Base-by-base conservation (phyloP, 1,140 invertebrate genomes). In the Caerostris darwini region DNA sequence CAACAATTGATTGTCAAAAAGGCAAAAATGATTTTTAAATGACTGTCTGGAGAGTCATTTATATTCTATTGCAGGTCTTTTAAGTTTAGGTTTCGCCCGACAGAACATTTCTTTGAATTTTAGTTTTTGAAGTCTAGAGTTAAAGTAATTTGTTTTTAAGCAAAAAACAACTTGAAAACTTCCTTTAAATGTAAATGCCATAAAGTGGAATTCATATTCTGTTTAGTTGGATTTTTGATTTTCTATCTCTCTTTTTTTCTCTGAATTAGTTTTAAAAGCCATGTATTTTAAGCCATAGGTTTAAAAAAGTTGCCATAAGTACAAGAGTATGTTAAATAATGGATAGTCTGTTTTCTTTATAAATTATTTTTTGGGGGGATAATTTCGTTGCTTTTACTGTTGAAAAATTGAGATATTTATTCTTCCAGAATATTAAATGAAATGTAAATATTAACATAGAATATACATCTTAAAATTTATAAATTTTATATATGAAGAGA, bases 1-100 rank as follows among this genome's bases (percentile, higher is more conserved):
- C 71, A 81, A 12, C 77, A 81, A 91, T 82, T 91, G 90, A 91
- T 91, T 61, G 58, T 91, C 69, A 82, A 91, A 81, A 81, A 17
- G 56, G 56, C 56, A 91, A 82, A 91, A 91, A 91, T 59, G 53
- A 53, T 91, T 91, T 82, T 82, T 88, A 88, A 88, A 64, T 64
- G 86, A 88, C 59, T 88, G 50, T 64, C 56, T 64, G 50, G 77
- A 19, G 34, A 90, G 59, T 61, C 85, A 64, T 87, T 87, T 54
- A 54, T 61, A 56, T 64, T 61, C 57, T 87, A 61, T 87, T 50
- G 34, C 57, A 19, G 53, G 34, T 77, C 50, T 61, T 61, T 34
- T 87, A 14, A 54, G 50, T 87, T 87, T 64, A 57, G 88, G 57
- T 17, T 88, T 19, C 34, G 34, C 34, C 34, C 2, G 34, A 34